Conservation (phyloP, 1,140 invertebrate species). For the Maconellicoccus hirsutus region DNA sequence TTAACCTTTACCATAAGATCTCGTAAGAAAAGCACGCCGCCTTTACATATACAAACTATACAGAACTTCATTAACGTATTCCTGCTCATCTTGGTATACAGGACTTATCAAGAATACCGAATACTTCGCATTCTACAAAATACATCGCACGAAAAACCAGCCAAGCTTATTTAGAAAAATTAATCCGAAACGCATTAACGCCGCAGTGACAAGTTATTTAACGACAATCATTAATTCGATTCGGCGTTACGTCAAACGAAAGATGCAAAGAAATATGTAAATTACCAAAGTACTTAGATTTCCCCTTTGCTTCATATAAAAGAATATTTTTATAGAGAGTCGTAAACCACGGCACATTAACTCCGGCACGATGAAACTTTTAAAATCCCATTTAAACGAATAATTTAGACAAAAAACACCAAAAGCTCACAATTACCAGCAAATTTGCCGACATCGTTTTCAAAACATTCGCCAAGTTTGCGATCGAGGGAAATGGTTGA, state of each 20-base stretch:
- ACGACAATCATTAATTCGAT: not conserved
- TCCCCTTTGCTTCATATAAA: not conserved
- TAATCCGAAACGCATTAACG: not conserved
- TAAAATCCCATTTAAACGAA: not conserved
- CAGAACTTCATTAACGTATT: too few species aligned
- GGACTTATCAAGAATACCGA: too few species aligned
- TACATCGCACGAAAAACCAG: too few species aligned
- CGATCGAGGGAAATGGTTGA: too few species aligned
- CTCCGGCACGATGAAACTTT: not conserved
- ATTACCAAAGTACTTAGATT: not conserved
- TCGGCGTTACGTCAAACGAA: not conserved
- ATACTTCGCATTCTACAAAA: too few species aligned
- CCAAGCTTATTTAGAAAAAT: too few species aligned
- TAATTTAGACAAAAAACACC: not conserved
- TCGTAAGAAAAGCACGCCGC: too few species aligned
- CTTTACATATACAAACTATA: too few species aligned
- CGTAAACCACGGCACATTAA: constrained; percentile 1
- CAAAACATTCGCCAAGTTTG: too few species aligned
- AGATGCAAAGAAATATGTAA: not conserved
- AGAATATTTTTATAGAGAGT: not conserved
- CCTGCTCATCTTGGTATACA: too few species aligned
- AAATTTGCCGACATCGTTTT: too few species aligned
- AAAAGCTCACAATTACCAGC: not conserved
- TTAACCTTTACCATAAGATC: too few species aligned
- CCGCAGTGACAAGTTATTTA: not conserved